Conservation (phyloP, 2,888 invertebrate species). For the Pristionchus fissidentatus region DNA sequence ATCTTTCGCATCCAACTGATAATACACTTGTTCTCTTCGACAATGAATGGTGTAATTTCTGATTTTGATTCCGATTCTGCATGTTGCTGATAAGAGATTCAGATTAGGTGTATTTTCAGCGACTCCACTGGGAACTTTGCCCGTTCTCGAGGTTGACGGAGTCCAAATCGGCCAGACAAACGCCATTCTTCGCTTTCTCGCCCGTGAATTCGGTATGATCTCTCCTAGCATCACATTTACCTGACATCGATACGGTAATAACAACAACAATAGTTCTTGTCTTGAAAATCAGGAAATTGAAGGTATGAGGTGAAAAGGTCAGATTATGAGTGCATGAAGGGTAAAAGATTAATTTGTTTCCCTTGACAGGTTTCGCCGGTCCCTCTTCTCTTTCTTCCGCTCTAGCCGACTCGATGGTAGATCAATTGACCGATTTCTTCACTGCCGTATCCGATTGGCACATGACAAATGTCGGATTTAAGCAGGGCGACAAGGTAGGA, state of each 20-base stretch:
- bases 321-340: background rate
- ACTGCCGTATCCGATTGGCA: background rate
- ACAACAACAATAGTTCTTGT: too few relatives aligned
- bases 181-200: constrained; percentile 59
- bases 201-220: background rate
- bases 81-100: too few relatives aligned
- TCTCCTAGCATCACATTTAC: too few relatives aligned
- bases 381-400: background rate
- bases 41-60: too few relatives aligned
- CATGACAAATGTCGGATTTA: background rate
- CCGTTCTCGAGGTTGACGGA: constrained; percentile 61
- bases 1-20: too few relatives aligned
- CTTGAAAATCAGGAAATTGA: too few relatives aligned
- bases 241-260: too few relatives aligned
- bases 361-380: background rate
- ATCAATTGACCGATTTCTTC: constrained; percentile 28
- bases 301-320: too few relatives aligned
- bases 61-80: too few relatives aligned
- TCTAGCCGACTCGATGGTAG: background rate
- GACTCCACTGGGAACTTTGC: constrained; percentile 59
- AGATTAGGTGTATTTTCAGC: constrained; percentile 57
- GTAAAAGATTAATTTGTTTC: background rate
- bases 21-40: too few relatives aligned
- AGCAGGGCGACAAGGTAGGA: constrained; percentile 2
- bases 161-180: constrained; percentile 58